Percentiles rank a stretch among this genome's conserved stretches.
These are phyloP conservation scores for Stigmatopora argus DNA, from an alignment of 2,113 vertebrate genomes.

Conservation along the genomic window DNA sequence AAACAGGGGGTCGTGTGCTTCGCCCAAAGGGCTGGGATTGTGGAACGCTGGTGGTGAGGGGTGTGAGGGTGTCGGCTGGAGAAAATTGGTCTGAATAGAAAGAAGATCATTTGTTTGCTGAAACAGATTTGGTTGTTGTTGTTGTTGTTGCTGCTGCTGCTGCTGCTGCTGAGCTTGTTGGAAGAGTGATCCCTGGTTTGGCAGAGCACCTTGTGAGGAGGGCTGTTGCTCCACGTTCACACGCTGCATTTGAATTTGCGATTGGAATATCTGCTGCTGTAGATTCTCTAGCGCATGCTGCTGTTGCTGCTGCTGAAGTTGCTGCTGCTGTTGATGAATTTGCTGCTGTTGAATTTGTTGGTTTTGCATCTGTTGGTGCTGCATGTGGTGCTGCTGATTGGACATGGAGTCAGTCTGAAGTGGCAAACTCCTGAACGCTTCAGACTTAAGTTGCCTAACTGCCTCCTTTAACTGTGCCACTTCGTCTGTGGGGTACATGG, in stretches of 20 bases:
- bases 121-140: constrained; percentile 82
- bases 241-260: constrained; percentile 88
- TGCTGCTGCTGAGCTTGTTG: constrained; percentile 69
- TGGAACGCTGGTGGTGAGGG: constrained; percentile 88
- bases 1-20: constrained; percentile 79
- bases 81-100: constrained; percentile 84
- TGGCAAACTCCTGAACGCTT: constrained; percentile 80
- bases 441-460: constrained; percentile 88
- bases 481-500: constrained; percentile 78
- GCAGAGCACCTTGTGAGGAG: constrained; percentile 71
- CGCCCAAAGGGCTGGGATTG: constrained; percentile 77
- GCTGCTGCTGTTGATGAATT: constrained; percentile 74
- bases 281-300: constrained; percentile 80
- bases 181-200: constrained; percentile 74
- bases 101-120: constrained; percentile 85
- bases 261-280: constrained; percentile 83
- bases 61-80: constrained; percentile 79
- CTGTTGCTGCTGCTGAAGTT: constrained; percentile 70
- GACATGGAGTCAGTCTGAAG: constrained; percentile 77
- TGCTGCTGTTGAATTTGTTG: constrained; percentile 81
- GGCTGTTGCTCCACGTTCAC: constrained; percentile 76
- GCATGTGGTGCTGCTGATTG: constrained; percentile 80
- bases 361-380: constrained; percentile 76
- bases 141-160: constrained; percentile 51
- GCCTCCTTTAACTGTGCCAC: constrained; percentile 89